phyloP scores from a whole-genome alignment of 2,888 invertebrate species.

The Sialis lutaria region DNA sequence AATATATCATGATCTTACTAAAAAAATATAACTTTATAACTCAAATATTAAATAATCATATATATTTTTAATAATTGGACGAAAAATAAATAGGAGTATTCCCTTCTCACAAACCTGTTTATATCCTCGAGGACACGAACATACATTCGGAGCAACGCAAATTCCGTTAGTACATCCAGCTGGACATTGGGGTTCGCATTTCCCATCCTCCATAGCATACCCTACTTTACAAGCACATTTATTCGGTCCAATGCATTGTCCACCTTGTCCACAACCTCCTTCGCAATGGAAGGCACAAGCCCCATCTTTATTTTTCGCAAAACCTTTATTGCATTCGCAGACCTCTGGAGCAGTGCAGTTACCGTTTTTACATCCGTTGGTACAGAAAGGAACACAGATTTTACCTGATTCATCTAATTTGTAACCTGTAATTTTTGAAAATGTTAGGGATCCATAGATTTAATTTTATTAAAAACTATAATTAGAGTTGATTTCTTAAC shows the following conservation, averaged over 20 bases:
- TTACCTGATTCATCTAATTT: slow-evolving; percentile 1
- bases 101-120: slow-evolving; percentile 18
- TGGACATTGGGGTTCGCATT: slow-evolving; percentile 23
- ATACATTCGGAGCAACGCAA: slow-evolving; percentile 30
- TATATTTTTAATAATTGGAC: no score
- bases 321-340: slow-evolving; percentile 33
- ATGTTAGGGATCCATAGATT: no score
- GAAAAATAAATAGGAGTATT: background rate
- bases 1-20: no score
- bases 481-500: no score
- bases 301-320: slow-evolving; percentile 12
- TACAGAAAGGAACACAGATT: slow-evolving; percentile 43
- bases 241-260: slow-evolving; percentile 28
- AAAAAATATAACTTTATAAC: no score
- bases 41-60: no score
- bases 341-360: slow-evolving; percentile 34
- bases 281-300: slow-evolving; percentile 22
- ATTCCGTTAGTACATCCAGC: slow-evolving; percentile 29
- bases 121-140: slow-evolving; percentile 15
- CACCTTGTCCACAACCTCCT: slow-evolving; percentile 24
- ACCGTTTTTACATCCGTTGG: slow-evolving; percentile 31
- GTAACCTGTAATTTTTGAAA: background rate
- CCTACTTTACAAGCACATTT: slow-evolving; percentile 26
- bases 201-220: slow-evolving; percentile 11
- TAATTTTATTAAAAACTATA: no score